These are phyloP conservation scores for Aurelia sp. DNA, from an alignment of 30 jellyfish, hydroid and myxozoan species.

Conservation along the genomic window DNA sequence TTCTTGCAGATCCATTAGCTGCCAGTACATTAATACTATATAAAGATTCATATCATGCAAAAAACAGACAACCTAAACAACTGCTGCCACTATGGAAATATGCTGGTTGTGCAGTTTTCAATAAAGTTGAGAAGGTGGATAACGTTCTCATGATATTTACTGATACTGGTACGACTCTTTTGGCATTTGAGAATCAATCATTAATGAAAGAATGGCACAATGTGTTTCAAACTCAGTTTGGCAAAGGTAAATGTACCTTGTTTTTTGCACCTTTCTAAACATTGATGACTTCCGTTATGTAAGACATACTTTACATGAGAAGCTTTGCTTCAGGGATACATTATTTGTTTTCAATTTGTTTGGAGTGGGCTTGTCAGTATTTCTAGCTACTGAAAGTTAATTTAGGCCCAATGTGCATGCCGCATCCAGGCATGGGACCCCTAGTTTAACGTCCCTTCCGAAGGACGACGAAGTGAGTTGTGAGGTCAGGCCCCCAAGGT, in stretches of 20 bases:
- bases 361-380: no score
- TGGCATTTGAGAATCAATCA: constrained; percentile 60
- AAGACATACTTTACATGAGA: no score
- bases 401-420: no score
- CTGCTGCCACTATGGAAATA: constrained; percentile 72
- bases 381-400: no score
- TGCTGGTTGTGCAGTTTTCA: constrained; percentile 61
- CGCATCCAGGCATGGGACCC: no score
- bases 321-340: no score
- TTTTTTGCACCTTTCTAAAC: not conserved
- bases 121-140: constrained; percentile 68
- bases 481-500: no score
- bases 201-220: constrained; percentile 65
- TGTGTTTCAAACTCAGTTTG: constrained; percentile 60
- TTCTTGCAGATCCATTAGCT: constrained; percentile 40
- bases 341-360: no score
- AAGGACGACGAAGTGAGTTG: no score
- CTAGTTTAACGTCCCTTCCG: no score
- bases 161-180: constrained; percentile 50
- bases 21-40: constrained; percentile 56
- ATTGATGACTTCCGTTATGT: no score
- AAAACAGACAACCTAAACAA: constrained; percentile 56
- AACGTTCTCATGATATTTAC: constrained; percentile 81
- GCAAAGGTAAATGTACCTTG: constrained; percentile 54
- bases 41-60: constrained; percentile 78